Evolutionary conservation across 1,140 invertebrate species (phyloP).

Genomic region (Drosophila ercepeae): DNA sequence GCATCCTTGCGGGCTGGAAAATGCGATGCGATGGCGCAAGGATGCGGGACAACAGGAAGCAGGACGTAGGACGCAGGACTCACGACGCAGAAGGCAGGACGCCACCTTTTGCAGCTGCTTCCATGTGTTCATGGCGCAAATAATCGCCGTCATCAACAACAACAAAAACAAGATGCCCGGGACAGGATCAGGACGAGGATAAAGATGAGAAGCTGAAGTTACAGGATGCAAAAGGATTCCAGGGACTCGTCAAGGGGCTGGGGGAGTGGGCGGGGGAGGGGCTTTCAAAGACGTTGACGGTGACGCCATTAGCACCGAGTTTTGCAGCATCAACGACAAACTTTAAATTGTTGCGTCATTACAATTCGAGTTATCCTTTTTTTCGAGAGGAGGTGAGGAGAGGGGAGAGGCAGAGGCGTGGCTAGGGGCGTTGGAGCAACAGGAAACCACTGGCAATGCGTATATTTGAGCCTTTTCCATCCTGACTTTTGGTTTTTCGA

Average conservation of each 20-base stretch:
- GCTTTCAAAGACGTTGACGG: slow-evolving; percentile 67
- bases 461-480: slow-evolving; percentile 34
- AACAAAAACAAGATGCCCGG: slow-evolving; percentile 32
- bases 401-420: background rate
- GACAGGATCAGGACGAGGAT: slow-evolving; percentile 32
- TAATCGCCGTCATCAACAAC: slow-evolving; percentile 77
- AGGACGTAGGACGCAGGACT: slow-evolving; percentile 26
- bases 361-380: slow-evolving; percentile 63
- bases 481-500: background rate
- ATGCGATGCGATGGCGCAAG: slow-evolving; percentile 15
- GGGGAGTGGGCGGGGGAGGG: slow-evolving; percentile 36
- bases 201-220: slow-evolving; percentile 3
- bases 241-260: background rate
- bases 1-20: slow-evolving; percentile 18
- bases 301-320: slow-evolving; percentile 79
- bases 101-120: slow-evolving; percentile 74
- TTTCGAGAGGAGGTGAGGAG: background rate
- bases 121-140: slow-evolving; percentile 77
- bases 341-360: slow-evolving; percentile 81
- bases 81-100: slow-evolving; percentile 63
- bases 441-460: slow-evolving; percentile 38
- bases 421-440: slow-evolving; percentile 27
- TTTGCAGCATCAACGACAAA: slow-evolving; percentile 81
- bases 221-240: background rate
- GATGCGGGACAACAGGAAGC: slow-evolving; percentile 47